These are phyloP conservation scores for Drosophila limbata DNA, from an alignment of 2,888 invertebrate genomes.

Conservation along the genomic window DNA sequence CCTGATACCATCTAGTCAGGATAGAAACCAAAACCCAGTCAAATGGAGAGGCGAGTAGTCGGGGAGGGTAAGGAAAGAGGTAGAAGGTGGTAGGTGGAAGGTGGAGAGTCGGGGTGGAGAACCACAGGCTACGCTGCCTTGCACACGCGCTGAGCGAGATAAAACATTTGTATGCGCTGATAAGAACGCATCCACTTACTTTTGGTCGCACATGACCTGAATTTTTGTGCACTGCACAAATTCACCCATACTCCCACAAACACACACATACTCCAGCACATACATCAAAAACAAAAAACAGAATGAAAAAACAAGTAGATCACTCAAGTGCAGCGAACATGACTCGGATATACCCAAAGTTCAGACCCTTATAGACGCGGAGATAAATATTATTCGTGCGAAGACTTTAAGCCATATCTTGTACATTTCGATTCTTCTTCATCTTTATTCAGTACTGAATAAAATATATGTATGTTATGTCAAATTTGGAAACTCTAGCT, in stretches of 20 bases:
- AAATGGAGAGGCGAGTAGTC: neutral
- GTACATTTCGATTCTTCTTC: fast-evolving
- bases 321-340: neutral
- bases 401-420: neutral
- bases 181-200: slow-evolving; percentile 80
- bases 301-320: slow-evolving; percentile 26
- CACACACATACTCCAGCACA: slow-evolving; percentile 8
- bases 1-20: slow-evolving; percentile 17
- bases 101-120: neutral
- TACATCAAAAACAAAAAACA: slow-evolving; percentile 17
- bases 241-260: slow-evolving; percentile 14
- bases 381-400: neutral
- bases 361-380: neutral
- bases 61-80: neutral
- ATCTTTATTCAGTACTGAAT: neutral
- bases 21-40: slow-evolving; percentile 17
- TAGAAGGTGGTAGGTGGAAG: neutral
- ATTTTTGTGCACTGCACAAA: slow-evolving; percentile 59
- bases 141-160: slow-evolving; percentile 73
- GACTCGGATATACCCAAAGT: neutral
- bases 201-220: slow-evolving; percentile 79
- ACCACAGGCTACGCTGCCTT: slow-evolving; percentile 56
- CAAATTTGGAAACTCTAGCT: neutral
- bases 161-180: slow-evolving; percentile 80
- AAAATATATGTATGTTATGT: too few species aligned